Evolutionary conservation across 2,888 invertebrate genomes (phyloP), one percentile per base, ranked within the genome.

Genomic region (Limnephilus auricula): DNA sequence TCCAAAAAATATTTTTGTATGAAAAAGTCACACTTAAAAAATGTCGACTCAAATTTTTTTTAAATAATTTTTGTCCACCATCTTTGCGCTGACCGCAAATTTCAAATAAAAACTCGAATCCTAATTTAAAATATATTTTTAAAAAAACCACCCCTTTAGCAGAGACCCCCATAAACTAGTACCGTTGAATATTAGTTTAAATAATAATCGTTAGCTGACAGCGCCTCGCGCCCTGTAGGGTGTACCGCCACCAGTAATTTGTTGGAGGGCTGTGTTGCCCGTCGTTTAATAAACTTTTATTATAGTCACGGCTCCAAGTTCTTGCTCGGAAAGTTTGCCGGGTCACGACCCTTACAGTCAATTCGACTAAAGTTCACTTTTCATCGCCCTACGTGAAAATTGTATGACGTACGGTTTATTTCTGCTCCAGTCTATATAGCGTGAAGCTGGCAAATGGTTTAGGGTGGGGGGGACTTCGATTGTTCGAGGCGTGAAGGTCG

Each of bases 211-310:
- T 90, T 85, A 37, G 85, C 85, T 79, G 79, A 79, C 90, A 84
- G 78, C 78, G 90, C 85, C 40, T 34, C 45, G 31, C 50, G 5
- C 78, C 37, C 32, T 31, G 50, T n/a, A n/a, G n/a, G n/a, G n/a
- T n/a, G n/a, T 89, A 85, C 84, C 91, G 91, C 89, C 89, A 89
- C 89, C 91, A 89, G 91, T 89, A 89, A 89, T 89, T 91, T 89
- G 91, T 85, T 85, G 78, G 83, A 30, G 79, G 84, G 89, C 79
- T 79, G 91, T 83, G 91, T 89, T 91, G 89, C 89, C 89, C 89
- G 91, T 85, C 89, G 91, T 85, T 91, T 91, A 91, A 91, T 91
- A 91, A 91, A 91, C 89, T 91, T 91, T 91, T 91, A 65, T 65
- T 65, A 91, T 89, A 89, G 89, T 85, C 91, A 89, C 91, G 79